These are phyloP conservation scores for Lutraria rhynchaena DNA, from an alignment of 1,140 invertebrate genomes.

Conservation along the genomic window DNA sequence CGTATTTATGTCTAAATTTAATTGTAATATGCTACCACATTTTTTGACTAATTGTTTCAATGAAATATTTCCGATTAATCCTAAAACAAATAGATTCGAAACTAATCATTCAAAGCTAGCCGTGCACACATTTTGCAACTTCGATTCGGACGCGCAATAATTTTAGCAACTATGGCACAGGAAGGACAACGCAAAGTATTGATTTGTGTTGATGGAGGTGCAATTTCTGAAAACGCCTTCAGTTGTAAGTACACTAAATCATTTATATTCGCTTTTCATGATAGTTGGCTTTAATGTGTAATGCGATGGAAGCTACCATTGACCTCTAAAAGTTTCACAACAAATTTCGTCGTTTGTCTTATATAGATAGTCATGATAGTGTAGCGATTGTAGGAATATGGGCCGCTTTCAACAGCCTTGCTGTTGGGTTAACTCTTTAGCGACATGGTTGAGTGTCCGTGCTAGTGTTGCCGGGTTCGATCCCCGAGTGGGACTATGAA, in stretches of 20 bases:
- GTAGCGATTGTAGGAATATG: not conserved
- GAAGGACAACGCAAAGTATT: slow-evolving; percentile 25
- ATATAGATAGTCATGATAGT: not conserved
- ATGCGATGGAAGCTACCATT: not conserved
- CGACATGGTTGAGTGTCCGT: too few species aligned
- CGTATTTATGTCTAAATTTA: not conserved
- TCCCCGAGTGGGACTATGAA: too few species aligned
- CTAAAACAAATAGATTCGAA: too few species aligned
- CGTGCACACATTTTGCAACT: not conserved
- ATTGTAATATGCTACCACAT: not conserved
- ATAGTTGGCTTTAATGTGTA: not conserved
- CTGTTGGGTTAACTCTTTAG: too few species aligned
- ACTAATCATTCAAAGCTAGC: not conserved
- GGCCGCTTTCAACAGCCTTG: too few species aligned
- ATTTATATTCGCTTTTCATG: not conserved
- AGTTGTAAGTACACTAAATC: slow-evolving; percentile 52
- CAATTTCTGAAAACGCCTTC: slow-evolving; percentile 32
- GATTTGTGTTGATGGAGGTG: slow-evolving; percentile 28
- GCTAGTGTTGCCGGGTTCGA: not conserved
- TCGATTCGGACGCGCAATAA: not conserved
- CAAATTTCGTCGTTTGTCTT: not conserved
- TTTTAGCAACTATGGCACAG: slow-evolving; percentile 28
- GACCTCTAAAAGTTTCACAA: not conserved
- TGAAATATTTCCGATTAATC: not conserved
- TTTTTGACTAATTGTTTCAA: not conserved